A percentile compares a stretch with the other conserved stretches of the same genome.
These are phyloP conservation scores for Crypturellus undulatus DNA, from an alignment of 2,113 vertebrate genomes.

Conservation along the genomic window DNA sequence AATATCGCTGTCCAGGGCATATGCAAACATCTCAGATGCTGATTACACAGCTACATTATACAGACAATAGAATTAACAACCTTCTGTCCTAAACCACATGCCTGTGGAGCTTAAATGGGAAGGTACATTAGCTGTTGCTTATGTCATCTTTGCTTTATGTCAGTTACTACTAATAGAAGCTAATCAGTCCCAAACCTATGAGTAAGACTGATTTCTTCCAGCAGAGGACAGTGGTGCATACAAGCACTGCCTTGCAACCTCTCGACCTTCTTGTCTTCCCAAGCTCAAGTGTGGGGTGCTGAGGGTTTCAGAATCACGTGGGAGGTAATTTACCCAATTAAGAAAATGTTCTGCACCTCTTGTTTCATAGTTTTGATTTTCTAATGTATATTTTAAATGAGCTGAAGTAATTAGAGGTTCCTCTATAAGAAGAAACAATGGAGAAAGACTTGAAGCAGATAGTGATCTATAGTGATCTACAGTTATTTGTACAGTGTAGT, in stretches of 20 bases:
- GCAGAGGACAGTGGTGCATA: constrained; percentile 10
- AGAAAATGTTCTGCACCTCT: not conserved
- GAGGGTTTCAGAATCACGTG: not conserved
- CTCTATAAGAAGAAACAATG: not conserved
- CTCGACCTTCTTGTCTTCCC: not conserved
- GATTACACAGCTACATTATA: not conserved
- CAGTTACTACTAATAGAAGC: not conserved
- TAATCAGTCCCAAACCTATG: not conserved
- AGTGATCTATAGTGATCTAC: not conserved
- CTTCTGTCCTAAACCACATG: not conserved
- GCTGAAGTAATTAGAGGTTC: not conserved
- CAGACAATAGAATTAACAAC: not conserved
- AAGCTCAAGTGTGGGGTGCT: not conserved
- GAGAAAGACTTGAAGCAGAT: not conserved
- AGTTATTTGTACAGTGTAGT: not conserved
- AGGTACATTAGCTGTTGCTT: not conserved
- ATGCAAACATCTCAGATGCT: not conserved
- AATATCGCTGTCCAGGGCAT: not conserved
- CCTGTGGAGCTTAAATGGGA: not conserved
- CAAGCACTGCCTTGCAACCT: not conserved
- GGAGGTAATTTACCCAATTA: not conserved
- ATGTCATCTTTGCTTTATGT: not conserved
- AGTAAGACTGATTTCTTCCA: not conserved
- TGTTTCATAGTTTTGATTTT: not conserved
- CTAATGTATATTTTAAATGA: not conserved